A percentile compares a stretch with the other conserved stretches of the same genome.
Evolutionary conservation across 2,888 invertebrate species (phyloP).

Genomic region (Hemaris fuciformis): DNA sequence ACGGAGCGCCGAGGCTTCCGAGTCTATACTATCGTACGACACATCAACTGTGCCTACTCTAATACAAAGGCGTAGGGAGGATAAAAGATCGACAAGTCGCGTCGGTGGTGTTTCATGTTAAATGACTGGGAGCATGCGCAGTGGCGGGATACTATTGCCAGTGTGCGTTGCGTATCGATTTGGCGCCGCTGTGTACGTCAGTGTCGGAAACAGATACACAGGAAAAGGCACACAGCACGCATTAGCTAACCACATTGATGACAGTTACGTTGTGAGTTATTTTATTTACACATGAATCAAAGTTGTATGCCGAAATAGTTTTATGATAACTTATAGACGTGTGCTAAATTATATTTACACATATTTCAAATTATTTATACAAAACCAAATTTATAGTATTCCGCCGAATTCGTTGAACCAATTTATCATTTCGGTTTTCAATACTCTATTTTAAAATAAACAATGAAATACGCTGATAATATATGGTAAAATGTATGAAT

Average conservation of each 20-base stretch:
- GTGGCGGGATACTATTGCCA: constrained; percentile 35
- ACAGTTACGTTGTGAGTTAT: constrained; percentile 50
- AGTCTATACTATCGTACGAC: constrained; percentile 53
- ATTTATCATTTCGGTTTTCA: too few relatives aligned
- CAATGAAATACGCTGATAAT: too few relatives aligned
- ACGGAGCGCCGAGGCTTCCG: constrained; percentile 50
- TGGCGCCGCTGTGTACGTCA: constrained; percentile 67
- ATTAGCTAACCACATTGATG: constrained; percentile 44
- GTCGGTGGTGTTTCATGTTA: constrained; percentile 57
- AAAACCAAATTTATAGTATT: too few relatives aligned
- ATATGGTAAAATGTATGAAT: too few relatives aligned
- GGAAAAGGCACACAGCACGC: constrained; percentile 49
- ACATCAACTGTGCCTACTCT: constrained; percentile 31
- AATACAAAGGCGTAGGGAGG: constrained; percentile 15
- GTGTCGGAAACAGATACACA: constrained; percentile 58
- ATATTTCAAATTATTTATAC: too few relatives aligned
- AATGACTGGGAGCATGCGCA: constrained; percentile 64
- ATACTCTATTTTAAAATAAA: too few relatives aligned
- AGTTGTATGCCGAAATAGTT: background rate
- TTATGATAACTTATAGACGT: background rate
- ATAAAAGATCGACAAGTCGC: constrained; percentile 30
- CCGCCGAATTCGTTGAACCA: too few relatives aligned
- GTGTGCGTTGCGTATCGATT: constrained; percentile 78
- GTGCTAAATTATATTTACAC: too few relatives aligned
- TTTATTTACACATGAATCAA: constrained; percentile 57